Conservation (phyloP, 2,797 vertebrate genomes). For the Poecile montanus region DNA sequence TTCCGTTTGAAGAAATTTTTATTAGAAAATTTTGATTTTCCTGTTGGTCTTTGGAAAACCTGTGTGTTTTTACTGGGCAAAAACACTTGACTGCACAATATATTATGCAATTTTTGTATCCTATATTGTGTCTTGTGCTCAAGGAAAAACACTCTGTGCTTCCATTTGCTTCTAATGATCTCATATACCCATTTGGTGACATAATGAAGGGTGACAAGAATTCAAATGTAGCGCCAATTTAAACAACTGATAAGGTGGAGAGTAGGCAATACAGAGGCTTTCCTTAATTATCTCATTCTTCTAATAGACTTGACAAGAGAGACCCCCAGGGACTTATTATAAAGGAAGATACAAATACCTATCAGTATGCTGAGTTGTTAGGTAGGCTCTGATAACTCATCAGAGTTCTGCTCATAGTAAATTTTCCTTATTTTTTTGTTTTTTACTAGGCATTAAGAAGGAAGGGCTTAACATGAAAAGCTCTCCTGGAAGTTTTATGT, state of each 20-base stretch:
- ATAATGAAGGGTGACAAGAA: not conserved
- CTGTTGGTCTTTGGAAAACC: not conserved
- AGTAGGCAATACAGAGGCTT: not conserved
- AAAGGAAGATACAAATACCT: not conserved
- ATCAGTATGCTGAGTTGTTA: not conserved
- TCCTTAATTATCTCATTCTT: not conserved
- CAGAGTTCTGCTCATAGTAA: not conserved
- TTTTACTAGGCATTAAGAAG: not conserved
- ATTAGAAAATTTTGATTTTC: not conserved
- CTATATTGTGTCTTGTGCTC: not conserved
- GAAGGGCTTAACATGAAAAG: not conserved
- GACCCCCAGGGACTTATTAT: not conserved
- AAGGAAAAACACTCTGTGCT: not conserved
- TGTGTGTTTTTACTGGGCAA: rapidly evolving
- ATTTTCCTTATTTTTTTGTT: not conserved
- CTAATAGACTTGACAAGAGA: not conserved
- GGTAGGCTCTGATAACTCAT: not conserved
- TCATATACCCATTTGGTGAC: not conserved
- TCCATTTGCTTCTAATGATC: not conserved
- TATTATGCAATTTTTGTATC: not conserved
- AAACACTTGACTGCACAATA: not conserved
- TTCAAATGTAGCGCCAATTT: not conserved
- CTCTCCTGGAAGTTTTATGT: not conserved
- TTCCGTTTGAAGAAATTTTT: not conserved
- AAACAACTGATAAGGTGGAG: not conserved